phyloP scores from a whole-genome alignment of 2,888 invertebrate species.

The Pasiphila rectangulata region DNA sequence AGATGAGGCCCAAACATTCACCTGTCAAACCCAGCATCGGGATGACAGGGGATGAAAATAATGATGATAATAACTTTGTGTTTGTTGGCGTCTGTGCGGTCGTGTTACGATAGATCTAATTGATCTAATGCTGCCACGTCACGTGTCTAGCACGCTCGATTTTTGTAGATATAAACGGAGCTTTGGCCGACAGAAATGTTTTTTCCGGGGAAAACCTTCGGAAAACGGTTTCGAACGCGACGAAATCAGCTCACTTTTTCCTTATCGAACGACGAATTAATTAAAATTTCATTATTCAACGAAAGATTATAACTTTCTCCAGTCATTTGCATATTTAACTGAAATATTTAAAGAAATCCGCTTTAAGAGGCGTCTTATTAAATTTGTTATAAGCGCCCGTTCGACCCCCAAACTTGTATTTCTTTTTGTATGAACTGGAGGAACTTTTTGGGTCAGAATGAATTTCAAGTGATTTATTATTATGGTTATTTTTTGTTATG shows the following conservation, averaged over 20 bases:
- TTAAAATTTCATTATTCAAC: constrained; percentile 67
- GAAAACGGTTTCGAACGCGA: constrained; percentile 11
- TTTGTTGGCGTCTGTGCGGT: no score
- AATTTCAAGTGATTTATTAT: constrained; percentile 54
- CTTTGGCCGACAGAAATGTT: constrained; percentile 1
- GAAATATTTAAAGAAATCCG: constrained; percentile 65
- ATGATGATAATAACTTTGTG: no score
- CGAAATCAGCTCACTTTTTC: constrained; percentile 32
- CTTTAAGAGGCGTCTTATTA: constrained; percentile 60
- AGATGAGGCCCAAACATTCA: no score
- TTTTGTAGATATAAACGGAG: constrained; percentile 1
- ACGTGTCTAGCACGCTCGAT: no score
- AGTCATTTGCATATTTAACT: constrained; percentile 67
- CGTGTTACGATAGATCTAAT: no score
- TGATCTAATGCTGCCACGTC: no score
- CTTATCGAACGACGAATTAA: constrained; percentile 56
- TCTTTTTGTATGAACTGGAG: constrained; percentile 47
- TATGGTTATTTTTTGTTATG: constrained; percentile 40
- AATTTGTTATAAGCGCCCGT: constrained; percentile 60
- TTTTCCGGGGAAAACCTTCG: not conserved
- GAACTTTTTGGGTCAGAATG: constrained; percentile 50
- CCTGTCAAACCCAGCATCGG: no score
- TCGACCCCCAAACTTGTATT: constrained; percentile 48
- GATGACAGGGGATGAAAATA: no score
- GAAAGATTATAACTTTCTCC: constrained; percentile 66